Conservation (phyloP, 2,797 vertebrate species). For the Pangasius sanitwongsei region DNA sequence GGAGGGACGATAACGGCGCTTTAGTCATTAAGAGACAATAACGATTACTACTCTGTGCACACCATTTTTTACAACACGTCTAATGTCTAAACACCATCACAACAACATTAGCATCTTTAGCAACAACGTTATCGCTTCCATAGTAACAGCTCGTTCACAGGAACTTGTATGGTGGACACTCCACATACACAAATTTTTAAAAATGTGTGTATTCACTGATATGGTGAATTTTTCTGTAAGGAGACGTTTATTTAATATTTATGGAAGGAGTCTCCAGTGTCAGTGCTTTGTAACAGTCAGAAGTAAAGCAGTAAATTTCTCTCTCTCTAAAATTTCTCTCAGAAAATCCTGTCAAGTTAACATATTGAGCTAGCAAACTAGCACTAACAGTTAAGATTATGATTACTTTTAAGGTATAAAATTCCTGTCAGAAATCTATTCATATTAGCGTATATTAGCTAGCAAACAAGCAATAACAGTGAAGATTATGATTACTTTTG, state of each 20-base stretch:
- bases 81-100: not conserved
- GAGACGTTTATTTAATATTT: too few relatives aligned
- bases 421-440: not conserved
- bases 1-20: too few relatives aligned
- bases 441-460: not conserved
- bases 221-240: too few relatives aligned
- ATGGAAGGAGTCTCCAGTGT: too few relatives aligned
- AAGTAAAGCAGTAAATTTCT: too few relatives aligned
- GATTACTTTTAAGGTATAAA: too few relatives aligned
- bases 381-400: not conserved
- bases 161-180: not conserved
- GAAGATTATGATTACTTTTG: not conserved
- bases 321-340: not conserved
- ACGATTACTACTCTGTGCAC: not conserved
- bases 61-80: not conserved
- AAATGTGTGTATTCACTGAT: too few relatives aligned
- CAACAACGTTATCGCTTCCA: not conserved
- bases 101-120: not conserved
- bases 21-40: not conserved
- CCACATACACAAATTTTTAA: not conserved
- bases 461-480: not conserved
- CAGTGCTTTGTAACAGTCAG: not conserved
- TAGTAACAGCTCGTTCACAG: not conserved
- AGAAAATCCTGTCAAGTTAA: not conserved
- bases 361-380: not conserved